These are phyloP conservation scores for Lepus oiostolus DNA, from an alignment of 2,797 vertebrate species.

Conservation along the genomic window DNA sequence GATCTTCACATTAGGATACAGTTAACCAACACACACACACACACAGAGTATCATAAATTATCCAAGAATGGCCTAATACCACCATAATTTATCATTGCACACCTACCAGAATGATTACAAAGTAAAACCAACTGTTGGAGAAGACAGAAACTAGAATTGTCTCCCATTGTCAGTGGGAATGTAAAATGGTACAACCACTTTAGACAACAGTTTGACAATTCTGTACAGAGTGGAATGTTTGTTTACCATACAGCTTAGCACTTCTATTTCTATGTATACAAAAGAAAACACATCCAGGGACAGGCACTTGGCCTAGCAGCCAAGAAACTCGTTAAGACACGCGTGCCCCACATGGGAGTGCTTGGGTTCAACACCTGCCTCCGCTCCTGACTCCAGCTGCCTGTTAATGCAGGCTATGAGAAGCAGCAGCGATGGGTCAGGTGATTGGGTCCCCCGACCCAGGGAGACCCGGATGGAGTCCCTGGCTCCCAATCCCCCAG, in stretches of 20 bases:
- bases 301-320: too few species aligned
- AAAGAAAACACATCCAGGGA: background rate
- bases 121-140: slow-evolving; percentile 35
- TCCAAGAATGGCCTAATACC: background rate
- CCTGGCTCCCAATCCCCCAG: too few species aligned
- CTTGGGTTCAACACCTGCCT: too few species aligned
- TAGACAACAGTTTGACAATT: slow-evolving; percentile 46
- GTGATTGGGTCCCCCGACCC: too few species aligned
- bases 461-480: too few species aligned
- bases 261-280: slow-evolving; percentile 26
- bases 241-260: background rate
- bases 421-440: too few species aligned
- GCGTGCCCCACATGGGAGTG: too few species aligned
- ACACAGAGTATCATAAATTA: background rate
- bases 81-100: slow-evolving; percentile 3
- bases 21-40: slow-evolving; percentile 36
- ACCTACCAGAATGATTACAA: slow-evolving; percentile 10
- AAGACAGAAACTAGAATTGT: slow-evolving; percentile 26
- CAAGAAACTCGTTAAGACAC: too few species aligned
- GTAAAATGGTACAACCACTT: slow-evolving; percentile 14
- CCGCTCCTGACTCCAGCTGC: too few species aligned
- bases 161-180: background rate
- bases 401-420: too few species aligned
- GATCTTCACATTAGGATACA: background rate
- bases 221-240: slow-evolving; percentile 42